Base-by-base conservation (phyloP, 1,140 invertebrate species). In the Phocides pigmalion region DNA sequence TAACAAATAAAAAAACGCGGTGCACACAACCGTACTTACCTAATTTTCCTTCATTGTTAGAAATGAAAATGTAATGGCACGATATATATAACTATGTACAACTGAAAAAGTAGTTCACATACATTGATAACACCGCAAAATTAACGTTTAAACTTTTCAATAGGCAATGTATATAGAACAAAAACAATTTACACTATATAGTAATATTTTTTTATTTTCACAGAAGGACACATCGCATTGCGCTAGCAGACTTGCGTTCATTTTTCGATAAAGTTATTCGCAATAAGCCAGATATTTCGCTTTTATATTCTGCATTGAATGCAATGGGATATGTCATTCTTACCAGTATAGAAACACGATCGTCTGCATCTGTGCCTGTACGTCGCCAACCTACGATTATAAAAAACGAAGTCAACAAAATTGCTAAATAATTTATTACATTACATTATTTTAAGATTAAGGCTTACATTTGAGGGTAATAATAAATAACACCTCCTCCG, bases 151-250 rank as follows among this genome's bases (percentile, higher is more conserved):
- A n/a, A n/a, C n/a, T n/a, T n/a, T n/a, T n/a, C n/a, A n/a, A n/a
- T n/a, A n/a, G n/a, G n/a, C n/a, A n/a, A n/a, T n/a, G n/a, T n/a
- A n/a, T n/a, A n/a, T n/a, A n/a, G n/a, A n/a, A n/a, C n/a, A n/a
- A n/a, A n/a, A n/a, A n/a, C n/a, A n/a, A n/a, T n/a, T n/a, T n/a
- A n/a, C n/a, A n/a, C n/a, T n/a, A n/a, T n/a, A n/a, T n/a, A n/a
- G n/a, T n/a, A n/a, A n/a, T n/a, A n/a, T n/a, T n/a, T n/a, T n/a
- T n/a, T n/a, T n/a, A n/a, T n/a, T n/a, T n/a, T n/a, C 11, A 46
- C n/a, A 37, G 39, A 58, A 67, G 53, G 79, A 87, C 80, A 85
- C 75, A 82, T 85, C 81, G 82, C 84, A 84, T 85, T 82, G 80
- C 81, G 72, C 66, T 65, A 22, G 53, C 69, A 72, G 62, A 64